Evolutionary conservation across 2,113 vertebrate genomes (phyloP), one percentile per base, ranked within the genome.

Genomic region (Nannobrachium achirus): DNA sequence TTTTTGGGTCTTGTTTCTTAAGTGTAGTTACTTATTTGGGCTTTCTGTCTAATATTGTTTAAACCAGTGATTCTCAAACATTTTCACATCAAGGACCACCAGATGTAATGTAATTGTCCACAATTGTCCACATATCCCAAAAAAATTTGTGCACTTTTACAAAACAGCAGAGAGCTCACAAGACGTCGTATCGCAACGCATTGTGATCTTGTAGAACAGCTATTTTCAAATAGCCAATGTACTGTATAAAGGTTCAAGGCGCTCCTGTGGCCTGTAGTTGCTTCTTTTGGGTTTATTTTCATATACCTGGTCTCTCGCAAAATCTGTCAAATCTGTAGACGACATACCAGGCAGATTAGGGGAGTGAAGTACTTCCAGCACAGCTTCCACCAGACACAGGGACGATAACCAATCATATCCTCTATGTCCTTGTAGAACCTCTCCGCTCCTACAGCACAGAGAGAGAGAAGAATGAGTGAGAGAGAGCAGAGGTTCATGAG

Each of bases 331-430:
- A n/a, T n/a, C n/a, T n/a, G n/a, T n/a, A n/a, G n/a, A n/a, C n/a
- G n/a, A 41, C 91, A 74, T 91, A 96, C 96, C 93, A 96, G 84
- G 78, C 95, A 95, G 70, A 96, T 94, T 48, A 94, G 74, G 4
- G 95, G 95, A 0, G 93, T 96, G 82, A 96, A 97, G 76, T 92
- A 90, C 39, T 81, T 91, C 95, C 96, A 97, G 60, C 96, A 97
- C 60, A 94, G 91, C 68, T 95, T 96, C 96, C 95, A 97, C 94
- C 95, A 97, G 16, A 71, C 52, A 45, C 94, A 95, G 2, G 95
- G 94, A 67, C 92, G 91, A 84, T 96, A 96, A 62, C 96, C 96
- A 16, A 97, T 96, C 95, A 97, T 97, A 74, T 96, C 95, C 80
- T 96, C 95, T 0, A 97, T 96, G 83, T 96, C 92, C 13, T 75